Evolutionary conservation across 37 sponge, comb jelly and placozoan genomes (phyloP).

Genomic region (Aphrocallistes beatrix): DNA sequence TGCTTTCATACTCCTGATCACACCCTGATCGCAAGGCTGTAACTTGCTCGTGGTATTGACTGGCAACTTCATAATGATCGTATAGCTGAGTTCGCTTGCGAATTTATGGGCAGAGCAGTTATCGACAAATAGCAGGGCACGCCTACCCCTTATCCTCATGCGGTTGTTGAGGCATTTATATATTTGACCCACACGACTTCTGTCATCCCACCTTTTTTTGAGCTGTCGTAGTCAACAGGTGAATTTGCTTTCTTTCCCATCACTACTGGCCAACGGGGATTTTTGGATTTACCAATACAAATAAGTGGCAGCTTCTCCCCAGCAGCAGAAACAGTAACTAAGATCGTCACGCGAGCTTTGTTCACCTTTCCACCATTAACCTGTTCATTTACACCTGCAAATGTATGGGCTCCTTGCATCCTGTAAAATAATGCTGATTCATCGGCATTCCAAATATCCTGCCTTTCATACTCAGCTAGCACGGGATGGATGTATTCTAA

Average conservation of each 20-base stretch:
- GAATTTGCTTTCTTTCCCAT: neutral
- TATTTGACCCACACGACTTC: too few relatives aligned
- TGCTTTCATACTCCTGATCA: conserved; percentile 21
- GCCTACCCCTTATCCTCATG: neutral
- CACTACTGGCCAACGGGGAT: neutral
- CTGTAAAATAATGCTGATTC: neutral
- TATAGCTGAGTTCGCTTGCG: too few relatives aligned
- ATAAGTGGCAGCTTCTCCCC: neutral
- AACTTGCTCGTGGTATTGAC: conserved; percentile 22
- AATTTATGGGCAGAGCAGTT: conserved; percentile 27
- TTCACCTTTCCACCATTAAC: neutral
- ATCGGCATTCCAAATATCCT: neutral
- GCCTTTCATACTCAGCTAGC: neutral
- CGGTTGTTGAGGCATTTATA: too few relatives aligned
- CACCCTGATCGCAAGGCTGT: conserved; percentile 28
- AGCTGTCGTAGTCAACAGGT: neutral
- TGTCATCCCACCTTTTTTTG: conserved; percentile 24
- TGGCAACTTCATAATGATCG: conserved; percentile 18
- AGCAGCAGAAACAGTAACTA: neutral
- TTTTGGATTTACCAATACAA: neutral
- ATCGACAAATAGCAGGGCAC: conserved; percentile 10
- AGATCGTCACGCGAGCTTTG: neutral
- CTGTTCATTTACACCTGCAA: neutral
- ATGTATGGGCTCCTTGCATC: neutral
- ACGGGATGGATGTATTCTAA: neutral